Conservation (phyloP, 1,140 invertebrate species). For the Drosophila carrolli region DNA sequence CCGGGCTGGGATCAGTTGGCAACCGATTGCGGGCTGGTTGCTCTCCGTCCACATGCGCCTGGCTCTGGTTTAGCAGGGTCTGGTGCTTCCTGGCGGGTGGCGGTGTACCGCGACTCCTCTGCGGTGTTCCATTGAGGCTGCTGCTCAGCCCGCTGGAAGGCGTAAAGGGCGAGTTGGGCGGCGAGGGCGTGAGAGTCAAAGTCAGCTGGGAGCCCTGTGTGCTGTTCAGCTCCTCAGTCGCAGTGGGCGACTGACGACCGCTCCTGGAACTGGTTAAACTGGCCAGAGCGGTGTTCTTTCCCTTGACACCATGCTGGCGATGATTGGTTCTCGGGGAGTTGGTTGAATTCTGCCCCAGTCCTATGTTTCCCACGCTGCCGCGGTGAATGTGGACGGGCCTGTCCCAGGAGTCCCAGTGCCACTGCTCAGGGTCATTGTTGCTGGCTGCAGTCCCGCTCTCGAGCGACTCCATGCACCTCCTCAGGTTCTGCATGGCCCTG, state of each 20-base stretch:
- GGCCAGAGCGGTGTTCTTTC: slow-evolving; percentile 25
- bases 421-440: slow-evolving; percentile 85
- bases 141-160: slow-evolving; percentile 81
- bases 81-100: slow-evolving; percentile 91
- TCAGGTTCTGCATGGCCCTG: slow-evolving; percentile 93
- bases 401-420: slow-evolving; percentile 98
- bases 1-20: slow-evolving; percentile 89
- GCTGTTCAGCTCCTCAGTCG: slow-evolving; percentile 51
- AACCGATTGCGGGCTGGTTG: slow-evolving; percentile 86
- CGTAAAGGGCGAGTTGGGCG: slow-evolving; percentile 80
- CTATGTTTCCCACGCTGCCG: slow-evolving; percentile 74
- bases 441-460: slow-evolving; percentile 47
- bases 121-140: slow-evolving; percentile 71
- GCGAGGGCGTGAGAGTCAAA: slow-evolving; percentile 79
- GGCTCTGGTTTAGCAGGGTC: slow-evolving; percentile 74
- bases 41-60: slow-evolving; percentile 24
- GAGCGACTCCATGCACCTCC: slow-evolving; percentile 84
- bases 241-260: slow-evolving; percentile 50
- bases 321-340: slow-evolving; percentile 74
- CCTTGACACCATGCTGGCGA: slow-evolving; percentile 57
- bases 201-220: slow-evolving; percentile 63
- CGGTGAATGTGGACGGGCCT: slow-evolving; percentile 85
- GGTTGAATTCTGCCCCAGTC: slow-evolving; percentile 36
- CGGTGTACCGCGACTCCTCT: slow-evolving; percentile 86
- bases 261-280: slow-evolving; percentile 41